phyloP scores from a whole-genome alignment of 2,888 invertebrate genomes.

The Agapetus fuscipes region DNA sequence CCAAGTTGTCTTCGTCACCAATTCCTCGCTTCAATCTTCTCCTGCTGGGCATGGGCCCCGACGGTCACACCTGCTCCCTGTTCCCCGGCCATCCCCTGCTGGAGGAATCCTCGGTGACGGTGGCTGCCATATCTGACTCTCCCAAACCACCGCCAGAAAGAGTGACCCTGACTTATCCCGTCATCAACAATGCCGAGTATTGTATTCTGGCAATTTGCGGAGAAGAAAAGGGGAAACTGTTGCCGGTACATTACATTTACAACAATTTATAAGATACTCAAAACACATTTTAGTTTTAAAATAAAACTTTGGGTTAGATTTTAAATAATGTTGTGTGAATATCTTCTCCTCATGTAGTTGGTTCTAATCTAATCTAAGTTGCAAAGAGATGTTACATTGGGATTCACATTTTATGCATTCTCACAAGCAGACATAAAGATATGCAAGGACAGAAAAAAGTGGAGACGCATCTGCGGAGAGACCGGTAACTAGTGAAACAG shows the following conservation, averaged over 20 bases:
- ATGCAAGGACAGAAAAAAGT: no score
- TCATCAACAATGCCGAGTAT: slow-evolving; percentile 75
- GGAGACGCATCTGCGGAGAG: no score
- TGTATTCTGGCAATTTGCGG: slow-evolving; percentile 83
- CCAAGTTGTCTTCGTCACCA: slow-evolving; percentile 40
- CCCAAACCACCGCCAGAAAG: slow-evolving; percentile 92
- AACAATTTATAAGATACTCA: background rate
- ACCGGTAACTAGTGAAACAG: no score
- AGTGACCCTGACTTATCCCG: slow-evolving; percentile 84
- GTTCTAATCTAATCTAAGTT: no score
- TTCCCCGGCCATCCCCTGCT: slow-evolving; percentile 76
- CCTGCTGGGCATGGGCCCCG: slow-evolving; percentile 93
- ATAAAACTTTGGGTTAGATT: no score
- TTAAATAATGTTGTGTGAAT: no score
- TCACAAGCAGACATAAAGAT: no score
- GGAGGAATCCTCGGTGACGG: slow-evolving; percentile 53
- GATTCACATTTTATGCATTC: no score
- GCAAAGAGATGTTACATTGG: no score
- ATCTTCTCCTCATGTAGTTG: no score
- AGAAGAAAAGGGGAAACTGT: slow-evolving; percentile 76
- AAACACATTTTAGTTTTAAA: no score
- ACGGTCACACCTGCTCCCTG: slow-evolving; percentile 95
- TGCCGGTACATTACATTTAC: slow-evolving; percentile 52
- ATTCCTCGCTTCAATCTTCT: slow-evolving; percentile 77
- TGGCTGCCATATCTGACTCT: slow-evolving; percentile 81